phyloP scores from a whole-genome alignment of 2,797 vertebrate genomes.

The Sphenopsis melanotis region DNA sequence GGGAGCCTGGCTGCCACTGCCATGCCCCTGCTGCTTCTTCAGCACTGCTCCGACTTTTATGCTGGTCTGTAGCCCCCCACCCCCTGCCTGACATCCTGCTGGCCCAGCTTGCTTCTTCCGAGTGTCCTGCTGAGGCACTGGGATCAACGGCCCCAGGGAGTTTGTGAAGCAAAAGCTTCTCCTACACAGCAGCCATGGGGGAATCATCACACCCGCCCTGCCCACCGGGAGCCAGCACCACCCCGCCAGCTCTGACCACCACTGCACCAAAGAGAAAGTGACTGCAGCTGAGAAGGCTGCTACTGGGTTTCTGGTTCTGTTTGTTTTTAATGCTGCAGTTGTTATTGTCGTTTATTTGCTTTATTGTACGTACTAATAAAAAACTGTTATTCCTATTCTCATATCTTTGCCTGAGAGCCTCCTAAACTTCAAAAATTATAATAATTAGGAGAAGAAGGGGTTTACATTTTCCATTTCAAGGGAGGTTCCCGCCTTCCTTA shows the following conservation, averaged over 20 bases:
- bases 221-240: not conserved
- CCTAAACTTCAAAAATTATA: not conserved
- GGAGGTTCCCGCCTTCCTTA: not conserved
- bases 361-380: not conserved
- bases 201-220: not conserved
- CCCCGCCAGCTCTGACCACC: not conserved
- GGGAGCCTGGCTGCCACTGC: accelerated
- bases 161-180: not conserved
- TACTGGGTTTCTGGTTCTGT: not conserved
- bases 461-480: not conserved
- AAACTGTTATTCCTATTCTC: not conserved
- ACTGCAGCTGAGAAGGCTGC: too few relatives aligned
- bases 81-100: not conserved
- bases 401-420: not conserved
- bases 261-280: too few relatives aligned
- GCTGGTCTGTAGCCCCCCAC: accelerated
- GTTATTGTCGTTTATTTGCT: not conserved
- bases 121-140: not conserved
- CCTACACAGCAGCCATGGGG: not conserved
- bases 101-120: not conserved
- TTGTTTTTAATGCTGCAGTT: not conserved
- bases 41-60: accelerated
- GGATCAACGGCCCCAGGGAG: not conserved
- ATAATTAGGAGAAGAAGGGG: not conserved
- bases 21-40: accelerated